These are phyloP conservation scores for Tinea semifulvella DNA, from an alignment of 2,888 invertebrate genomes.

Conservation along the genomic window DNA sequence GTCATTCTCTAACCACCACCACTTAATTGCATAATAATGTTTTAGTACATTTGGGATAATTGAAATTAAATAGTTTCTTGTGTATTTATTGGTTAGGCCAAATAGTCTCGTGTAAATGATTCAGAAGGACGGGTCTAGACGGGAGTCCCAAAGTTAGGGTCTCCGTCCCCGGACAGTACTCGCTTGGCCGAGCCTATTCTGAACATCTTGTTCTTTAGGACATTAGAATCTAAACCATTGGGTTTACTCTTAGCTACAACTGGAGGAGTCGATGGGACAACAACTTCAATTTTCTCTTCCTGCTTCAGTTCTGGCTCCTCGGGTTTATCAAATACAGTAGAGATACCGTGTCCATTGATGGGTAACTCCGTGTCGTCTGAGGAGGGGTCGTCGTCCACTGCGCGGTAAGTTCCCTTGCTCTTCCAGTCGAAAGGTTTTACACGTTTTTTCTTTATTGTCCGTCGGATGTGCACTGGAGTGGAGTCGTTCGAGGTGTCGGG, in stretches of 20 bases:
- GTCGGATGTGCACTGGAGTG: conserved; percentile 63
- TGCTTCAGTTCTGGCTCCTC: conserved; percentile 11
- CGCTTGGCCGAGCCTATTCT: conserved; percentile 58
- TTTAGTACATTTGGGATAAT: too few relatives aligned
- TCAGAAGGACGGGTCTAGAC: conserved; percentile 60
- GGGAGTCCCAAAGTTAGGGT: conserved; percentile 75
- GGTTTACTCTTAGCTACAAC: conserved; percentile 20
- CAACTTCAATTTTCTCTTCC: conserved; percentile 3
- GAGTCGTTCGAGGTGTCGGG: conserved; percentile 38
- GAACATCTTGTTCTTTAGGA: conserved; percentile 26
- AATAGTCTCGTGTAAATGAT: too few relatives aligned
- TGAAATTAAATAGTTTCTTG: too few relatives aligned
- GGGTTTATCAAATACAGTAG: conserved; percentile 23
- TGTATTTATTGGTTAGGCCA: too few relatives aligned
- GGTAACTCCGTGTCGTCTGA: conserved; percentile 30
- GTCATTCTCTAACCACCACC: too few relatives aligned
- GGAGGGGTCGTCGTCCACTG: conserved; percentile 43
- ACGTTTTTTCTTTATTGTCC: conserved; percentile 50
- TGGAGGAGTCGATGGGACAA: conserved; percentile 23
- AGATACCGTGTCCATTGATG: conserved; percentile 15
- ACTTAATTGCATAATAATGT: too few relatives aligned
- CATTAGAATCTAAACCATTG: conserved; percentile 30
- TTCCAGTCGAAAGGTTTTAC: conserved; percentile 36
- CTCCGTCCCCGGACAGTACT: conserved; percentile 65
- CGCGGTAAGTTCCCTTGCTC: conserved; percentile 48